These are phyloP conservation scores for Elysia crispata DNA, from an alignment of 2,888 invertebrate genomes.

Conservation along the genomic window DNA sequence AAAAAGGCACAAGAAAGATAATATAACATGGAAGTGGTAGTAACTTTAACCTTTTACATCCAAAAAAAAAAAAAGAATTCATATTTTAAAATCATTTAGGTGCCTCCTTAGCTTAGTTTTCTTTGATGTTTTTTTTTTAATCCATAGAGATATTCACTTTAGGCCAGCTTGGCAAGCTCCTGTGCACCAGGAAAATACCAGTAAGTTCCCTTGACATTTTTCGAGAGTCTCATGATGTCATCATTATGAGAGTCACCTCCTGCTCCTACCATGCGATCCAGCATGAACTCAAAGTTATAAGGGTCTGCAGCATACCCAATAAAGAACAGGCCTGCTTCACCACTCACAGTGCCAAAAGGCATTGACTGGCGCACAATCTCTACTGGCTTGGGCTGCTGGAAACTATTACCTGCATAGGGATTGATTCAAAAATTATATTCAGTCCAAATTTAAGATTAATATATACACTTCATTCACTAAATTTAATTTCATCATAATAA, in stretches of 20 bases:
- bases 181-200: constrained; percentile 76
- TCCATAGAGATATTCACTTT: background rate
- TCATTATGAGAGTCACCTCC: constrained; percentile 70
- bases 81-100: no score
- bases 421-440: background rate
- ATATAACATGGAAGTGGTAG: no score
- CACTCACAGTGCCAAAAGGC: constrained; percentile 74
- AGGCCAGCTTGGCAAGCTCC: constrained; percentile 68
- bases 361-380: constrained; percentile 77
- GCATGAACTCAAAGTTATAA: constrained; percentile 75
- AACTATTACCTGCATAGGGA: constrained; percentile 64
- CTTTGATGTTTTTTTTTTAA: no score
- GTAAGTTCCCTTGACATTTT: constrained; percentile 74
- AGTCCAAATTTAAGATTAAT: background rate
- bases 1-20: no score
- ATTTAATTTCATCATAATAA: no score
- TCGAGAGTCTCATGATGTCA: constrained; percentile 75
- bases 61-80: no score
- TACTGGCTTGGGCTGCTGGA: constrained; percentile 70
- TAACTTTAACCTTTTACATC: no score
- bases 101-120: no score
- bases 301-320: constrained; percentile 75
- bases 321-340: constrained; percentile 76
- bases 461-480: no score
- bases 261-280: constrained; percentile 77